A percentile compares a stretch with the other conserved stretches of the same genome.
Conservation (phyloP, 2,888 invertebrate genomes). For the Pristionchus fissidentatus region DNA sequence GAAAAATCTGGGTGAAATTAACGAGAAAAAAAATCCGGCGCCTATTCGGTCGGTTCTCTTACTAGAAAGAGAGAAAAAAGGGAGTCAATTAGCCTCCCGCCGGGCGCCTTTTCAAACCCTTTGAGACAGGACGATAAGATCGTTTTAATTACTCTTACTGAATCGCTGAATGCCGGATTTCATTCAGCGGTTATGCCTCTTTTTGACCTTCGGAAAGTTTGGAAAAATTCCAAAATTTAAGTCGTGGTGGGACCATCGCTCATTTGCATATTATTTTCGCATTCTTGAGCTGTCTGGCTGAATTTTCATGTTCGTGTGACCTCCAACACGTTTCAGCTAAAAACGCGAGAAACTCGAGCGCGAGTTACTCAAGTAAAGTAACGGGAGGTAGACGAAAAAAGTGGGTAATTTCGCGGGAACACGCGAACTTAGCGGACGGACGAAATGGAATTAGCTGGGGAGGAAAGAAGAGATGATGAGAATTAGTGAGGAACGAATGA, state of each 20-base stretch:
- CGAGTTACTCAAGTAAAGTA: constrained; percentile 29
- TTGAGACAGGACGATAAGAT: constrained; percentile 40
- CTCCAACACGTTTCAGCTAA: neutral
- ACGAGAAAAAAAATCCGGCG: neutral
- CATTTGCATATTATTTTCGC: too few species aligned
- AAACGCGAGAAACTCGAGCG: neutral
- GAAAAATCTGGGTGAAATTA: constrained; percentile 1
- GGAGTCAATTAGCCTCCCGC: constrained; percentile 26
- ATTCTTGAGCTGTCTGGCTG: too few species aligned
- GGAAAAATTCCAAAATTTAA: constrained; percentile 2
- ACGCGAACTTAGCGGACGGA: constrained; percentile 8
- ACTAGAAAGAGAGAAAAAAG: neutral
- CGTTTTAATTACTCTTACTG: constrained; percentile 33
- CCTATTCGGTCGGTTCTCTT: neutral
- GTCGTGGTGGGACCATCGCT: neutral
- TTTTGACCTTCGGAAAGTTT: too few species aligned
- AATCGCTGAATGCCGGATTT: too few species aligned
- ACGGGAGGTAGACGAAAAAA: constrained; percentile 12
- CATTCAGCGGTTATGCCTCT: too few species aligned
- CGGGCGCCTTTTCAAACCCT: too few species aligned
- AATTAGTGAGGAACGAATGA: neutral
- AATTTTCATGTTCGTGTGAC: too few species aligned
- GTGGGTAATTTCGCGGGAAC: constrained; percentile 33
- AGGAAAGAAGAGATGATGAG: too few species aligned
- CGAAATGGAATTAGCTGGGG: constrained; percentile 34